These are phyloP conservation scores for Spinus pinus DNA, from an alignment of 2,797 vertebrate species.

Conservation along the genomic window DNA sequence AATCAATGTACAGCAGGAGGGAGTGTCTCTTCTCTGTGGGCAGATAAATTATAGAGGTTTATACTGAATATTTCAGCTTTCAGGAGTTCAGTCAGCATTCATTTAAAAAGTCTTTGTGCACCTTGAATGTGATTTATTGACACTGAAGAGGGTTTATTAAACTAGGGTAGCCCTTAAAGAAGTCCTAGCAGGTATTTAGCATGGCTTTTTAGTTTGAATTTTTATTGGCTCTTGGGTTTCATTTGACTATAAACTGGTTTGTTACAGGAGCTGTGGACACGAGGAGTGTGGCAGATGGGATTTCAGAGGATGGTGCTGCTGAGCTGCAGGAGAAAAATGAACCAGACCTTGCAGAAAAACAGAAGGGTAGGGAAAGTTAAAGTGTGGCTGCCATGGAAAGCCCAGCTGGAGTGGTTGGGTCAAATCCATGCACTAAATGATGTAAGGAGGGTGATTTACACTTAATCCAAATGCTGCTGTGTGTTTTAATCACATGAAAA, in stretches of 20 bases:
- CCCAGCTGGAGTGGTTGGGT: neutral
- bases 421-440: neutral
- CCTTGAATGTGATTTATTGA: neutral
- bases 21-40: neutral
- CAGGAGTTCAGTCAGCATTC: neutral
- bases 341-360: neutral
- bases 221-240: neutral
- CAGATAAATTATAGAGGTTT: neutral
- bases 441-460: neutral
- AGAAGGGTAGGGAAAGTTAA: conserved; percentile 6
- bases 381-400: neutral
- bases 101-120: neutral
- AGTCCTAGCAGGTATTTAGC: neutral
- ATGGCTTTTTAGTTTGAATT: neutral
- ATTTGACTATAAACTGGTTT: conserved; percentile 22
- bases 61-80: neutral
- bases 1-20: neutral
- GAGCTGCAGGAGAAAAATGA: conserved; percentile 19
- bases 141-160: neutral
- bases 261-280: conserved; percentile 47
- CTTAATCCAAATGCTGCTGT: neutral
- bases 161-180: neutral
- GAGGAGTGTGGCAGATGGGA: neutral
- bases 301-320: conserved; percentile 20
- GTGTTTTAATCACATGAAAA: neutral